phyloP scores from a whole-genome alignment of 2,888 invertebrate genomes.

The Agonum fuliginosum region DNA sequence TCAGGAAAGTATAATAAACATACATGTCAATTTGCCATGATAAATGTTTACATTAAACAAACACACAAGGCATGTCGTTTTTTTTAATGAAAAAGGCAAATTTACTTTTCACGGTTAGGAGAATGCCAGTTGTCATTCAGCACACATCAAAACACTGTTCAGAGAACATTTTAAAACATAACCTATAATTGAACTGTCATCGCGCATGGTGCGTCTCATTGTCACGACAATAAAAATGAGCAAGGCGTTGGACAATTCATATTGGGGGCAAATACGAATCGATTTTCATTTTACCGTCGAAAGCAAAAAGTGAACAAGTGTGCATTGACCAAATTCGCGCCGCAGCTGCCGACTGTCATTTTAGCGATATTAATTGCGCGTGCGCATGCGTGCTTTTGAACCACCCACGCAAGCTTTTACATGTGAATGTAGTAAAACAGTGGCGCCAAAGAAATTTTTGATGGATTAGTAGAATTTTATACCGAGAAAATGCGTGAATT shows the following conservation, averaged over 20 bases:
- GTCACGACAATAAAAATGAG: conserved; percentile 1
- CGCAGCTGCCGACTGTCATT: conserved; percentile 20
- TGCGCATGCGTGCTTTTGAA: conserved; percentile 27
- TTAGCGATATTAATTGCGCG: conserved; percentile 35
- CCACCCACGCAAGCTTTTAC: not conserved
- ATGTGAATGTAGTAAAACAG: too few relatives aligned
- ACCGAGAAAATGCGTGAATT: too few relatives aligned
- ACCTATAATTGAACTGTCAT: conserved; percentile 41
- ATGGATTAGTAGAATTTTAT: too few relatives aligned
- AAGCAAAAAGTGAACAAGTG: conserved; percentile 39
- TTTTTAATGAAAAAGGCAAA: conserved; percentile 2
- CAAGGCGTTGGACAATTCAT: conserved; percentile 26
- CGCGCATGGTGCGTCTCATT: conserved; percentile 30
- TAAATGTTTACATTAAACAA: not conserved
- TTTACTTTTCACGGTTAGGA: not conserved
- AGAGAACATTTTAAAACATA: not conserved
- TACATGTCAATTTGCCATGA: not conserved
- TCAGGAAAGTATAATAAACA: not conserved
- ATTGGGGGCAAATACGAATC: conserved; percentile 31
- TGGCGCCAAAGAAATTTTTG: too few relatives aligned
- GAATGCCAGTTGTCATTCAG: not conserved
- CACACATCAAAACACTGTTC: not conserved
- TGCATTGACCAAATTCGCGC: conserved; percentile 25
- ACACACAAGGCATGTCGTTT: not conserved
- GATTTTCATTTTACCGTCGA: conserved; percentile 34